These are phyloP conservation scores for Orussus abietinus DNA, from an alignment of 1,140 invertebrate genomes.

Conservation along the genomic window DNA sequence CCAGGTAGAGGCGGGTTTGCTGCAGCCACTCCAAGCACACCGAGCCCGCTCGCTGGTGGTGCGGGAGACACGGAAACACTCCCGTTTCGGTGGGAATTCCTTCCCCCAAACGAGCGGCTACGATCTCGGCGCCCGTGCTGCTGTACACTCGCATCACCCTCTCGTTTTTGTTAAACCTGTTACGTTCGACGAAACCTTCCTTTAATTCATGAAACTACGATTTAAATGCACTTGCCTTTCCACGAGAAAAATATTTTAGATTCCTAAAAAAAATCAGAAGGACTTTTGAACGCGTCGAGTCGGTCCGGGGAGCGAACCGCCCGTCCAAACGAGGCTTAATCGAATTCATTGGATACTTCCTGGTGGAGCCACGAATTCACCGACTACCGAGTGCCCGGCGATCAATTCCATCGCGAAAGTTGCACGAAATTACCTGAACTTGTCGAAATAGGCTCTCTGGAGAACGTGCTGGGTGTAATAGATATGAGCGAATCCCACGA, in stretches of 20 bases:
- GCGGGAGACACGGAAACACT: conserved; percentile 68
- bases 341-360: conserved; percentile 32
- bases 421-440: conserved; percentile 57
- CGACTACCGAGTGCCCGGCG: too few relatives aligned
- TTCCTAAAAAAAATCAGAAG: too few relatives aligned
- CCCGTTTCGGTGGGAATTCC: conserved; percentile 49
- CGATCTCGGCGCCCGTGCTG: conserved; percentile 65
- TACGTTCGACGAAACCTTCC: too few relatives aligned
- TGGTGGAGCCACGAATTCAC: conserved; percentile 24
- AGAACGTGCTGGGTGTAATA: conserved; percentile 78
- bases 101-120: conserved; percentile 67
- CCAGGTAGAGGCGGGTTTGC: conserved; percentile 68
- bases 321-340: conserved; percentile 32
- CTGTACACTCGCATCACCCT: conserved; percentile 71
- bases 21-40: conserved; percentile 80
- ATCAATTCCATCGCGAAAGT: too few relatives aligned
- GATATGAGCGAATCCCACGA: conserved; percentile 78
- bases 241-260: too few relatives aligned
- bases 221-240: too few relatives aligned
- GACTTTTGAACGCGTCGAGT: too few relatives aligned
- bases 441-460: conserved; percentile 76
- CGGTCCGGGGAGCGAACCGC: too few relatives aligned
- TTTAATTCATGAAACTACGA: too few relatives aligned
- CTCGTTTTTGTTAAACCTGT: conserved; percentile 73
- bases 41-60: conserved; percentile 56